Percentiles rank a stretch among this genome's conserved stretches.
Evolutionary conservation across 2,888 invertebrate genomes (phyloP).

Genomic region (Lumbricus terrestris): DNA sequence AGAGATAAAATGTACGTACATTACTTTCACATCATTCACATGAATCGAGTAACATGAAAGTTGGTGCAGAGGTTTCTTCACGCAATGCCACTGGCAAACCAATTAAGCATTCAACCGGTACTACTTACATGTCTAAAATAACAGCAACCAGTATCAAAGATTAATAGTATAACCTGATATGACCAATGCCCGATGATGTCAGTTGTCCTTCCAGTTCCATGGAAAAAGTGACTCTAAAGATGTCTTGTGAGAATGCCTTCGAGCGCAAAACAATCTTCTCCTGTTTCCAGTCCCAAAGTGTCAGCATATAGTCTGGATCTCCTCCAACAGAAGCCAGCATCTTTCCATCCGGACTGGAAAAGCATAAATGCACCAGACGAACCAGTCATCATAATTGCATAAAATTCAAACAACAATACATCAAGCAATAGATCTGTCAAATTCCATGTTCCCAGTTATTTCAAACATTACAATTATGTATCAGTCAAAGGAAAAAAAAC

Average conservation of each 20-base stretch:
- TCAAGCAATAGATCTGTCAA: not conserved
- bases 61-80: not conserved
- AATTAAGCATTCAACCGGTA: not conserved
- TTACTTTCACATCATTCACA: not conserved
- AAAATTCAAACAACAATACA: not conserved
- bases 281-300: slow-evolving; percentile 83
- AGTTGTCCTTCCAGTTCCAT: slow-evolving; percentile 76
- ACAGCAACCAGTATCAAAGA: not conserved
- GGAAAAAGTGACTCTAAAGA: slow-evolving; percentile 78
- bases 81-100: not conserved
- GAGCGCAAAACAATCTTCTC: slow-evolving; percentile 75
- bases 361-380: not conserved
- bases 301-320: slow-evolving; percentile 81
- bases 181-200: slow-evolving; percentile 71
- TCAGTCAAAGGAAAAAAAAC: not conserved
- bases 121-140: not conserved
- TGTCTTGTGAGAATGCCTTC: slow-evolving; percentile 80
- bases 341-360: slow-evolving; percentile 74
- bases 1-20: not conserved
- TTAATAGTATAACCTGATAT: slow-evolving; percentile 52
- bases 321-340: slow-evolving; percentile 79
- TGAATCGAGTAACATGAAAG: too few species aligned
- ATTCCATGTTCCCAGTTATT: too few species aligned
- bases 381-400: not conserved
- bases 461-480: not conserved